Evolutionary conservation across 2,113 vertebrate species (phyloP).

Genomic region (Glaucidium brasilianum): DNA sequence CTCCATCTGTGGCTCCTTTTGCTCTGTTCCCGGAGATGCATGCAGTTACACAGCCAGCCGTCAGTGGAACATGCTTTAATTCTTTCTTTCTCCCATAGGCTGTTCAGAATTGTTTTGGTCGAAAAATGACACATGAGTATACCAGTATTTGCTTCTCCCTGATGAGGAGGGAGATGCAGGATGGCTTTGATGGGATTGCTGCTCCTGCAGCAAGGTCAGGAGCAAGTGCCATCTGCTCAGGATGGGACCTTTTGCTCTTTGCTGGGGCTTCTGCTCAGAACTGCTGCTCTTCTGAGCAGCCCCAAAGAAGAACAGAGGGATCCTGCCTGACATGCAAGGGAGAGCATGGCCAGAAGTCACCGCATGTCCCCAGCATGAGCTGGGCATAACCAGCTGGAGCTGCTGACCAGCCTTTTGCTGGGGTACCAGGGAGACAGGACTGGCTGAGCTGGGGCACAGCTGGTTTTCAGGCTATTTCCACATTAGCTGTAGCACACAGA

Average conservation of each 20-base stretch:
- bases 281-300: neutral
- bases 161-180: neutral
- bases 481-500: neutral
- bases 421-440: neutral
- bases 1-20: neutral
- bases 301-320: neutral
- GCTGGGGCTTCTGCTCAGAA: neutral
- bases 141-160: neutral
- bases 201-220: neutral
- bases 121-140: neutral
- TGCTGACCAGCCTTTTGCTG: neutral
- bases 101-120: neutral
- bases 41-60: neutral
- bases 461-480: neutral
- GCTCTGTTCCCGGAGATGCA: neutral
- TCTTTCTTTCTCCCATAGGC: neutral
- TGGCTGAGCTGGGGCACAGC: neutral
- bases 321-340: neutral
- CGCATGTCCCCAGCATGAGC: fast-evolving
- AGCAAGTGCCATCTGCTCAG: neutral
- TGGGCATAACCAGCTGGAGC: neutral
- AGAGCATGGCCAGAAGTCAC: neutral
- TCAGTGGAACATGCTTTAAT: neutral
- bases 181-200: neutral
- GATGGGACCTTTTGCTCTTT: neutral